Percentiles rank a stretch among this genome's conserved stretches.
Conservation (phyloP, 1,140 invertebrate genomes). For the Drosophila ficusphila region DNA sequence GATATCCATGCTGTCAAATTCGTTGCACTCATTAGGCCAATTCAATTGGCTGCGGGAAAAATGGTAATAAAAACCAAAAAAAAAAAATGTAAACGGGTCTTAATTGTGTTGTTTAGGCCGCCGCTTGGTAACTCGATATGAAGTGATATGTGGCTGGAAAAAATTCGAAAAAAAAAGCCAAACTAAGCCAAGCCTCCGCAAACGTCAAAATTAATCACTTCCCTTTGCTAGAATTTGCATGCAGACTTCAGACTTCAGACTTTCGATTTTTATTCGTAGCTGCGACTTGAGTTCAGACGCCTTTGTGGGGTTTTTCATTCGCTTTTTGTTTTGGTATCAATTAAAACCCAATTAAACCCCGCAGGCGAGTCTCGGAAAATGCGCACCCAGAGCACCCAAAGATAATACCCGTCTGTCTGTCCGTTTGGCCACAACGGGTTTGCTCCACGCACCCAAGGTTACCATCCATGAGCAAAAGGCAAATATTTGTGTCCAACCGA, state of each 20-base stretch:
- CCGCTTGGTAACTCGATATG: conserved; percentile 60
- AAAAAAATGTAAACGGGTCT: conserved; percentile 51
- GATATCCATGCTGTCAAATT: conserved; percentile 58
- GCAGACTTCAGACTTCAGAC: conserved; percentile 15
- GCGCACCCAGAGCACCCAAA: conserved; percentile 24
- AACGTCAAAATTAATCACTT: conserved; percentile 69
- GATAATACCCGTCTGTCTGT: conserved; percentile 61
- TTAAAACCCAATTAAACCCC: conserved; percentile 71
- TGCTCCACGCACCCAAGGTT: conserved; percentile 60
- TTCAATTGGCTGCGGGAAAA: conserved; percentile 56
- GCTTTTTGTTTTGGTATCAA: conserved; percentile 47
- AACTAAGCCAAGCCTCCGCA: conserved; percentile 9
- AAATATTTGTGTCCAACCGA: background rate
- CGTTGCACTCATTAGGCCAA: conserved; percentile 78
- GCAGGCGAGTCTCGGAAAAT: conserved; percentile 62
- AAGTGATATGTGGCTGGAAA: conserved; percentile 28
- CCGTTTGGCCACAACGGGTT: conserved; percentile 69
- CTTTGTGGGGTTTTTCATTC: conserved; percentile 14
- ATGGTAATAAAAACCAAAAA: conserved; percentile 30
- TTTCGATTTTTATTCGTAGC: conserved; percentile 19
- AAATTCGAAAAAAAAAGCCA: background rate
- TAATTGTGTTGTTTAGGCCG: conserved; percentile 76
- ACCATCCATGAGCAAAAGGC: no score
- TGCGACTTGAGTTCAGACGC: conserved; percentile 1
- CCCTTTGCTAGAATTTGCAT: conserved; percentile 77